Evolutionary conservation across 1,140 invertebrate genomes (phyloP).

Genomic region (Philaenus spumarius): DNA sequence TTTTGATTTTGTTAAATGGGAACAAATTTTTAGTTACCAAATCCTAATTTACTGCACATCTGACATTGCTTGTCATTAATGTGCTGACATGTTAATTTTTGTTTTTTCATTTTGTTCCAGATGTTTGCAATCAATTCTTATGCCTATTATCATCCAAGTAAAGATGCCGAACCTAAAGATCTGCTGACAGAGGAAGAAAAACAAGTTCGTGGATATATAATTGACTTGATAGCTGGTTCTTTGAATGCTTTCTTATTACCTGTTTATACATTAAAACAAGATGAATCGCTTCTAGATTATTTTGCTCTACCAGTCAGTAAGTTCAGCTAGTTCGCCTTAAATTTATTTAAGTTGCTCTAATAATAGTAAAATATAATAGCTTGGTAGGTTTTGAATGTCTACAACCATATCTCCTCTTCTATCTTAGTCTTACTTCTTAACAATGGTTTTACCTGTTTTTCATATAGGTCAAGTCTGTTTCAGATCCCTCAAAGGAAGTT

Average conservation of each 20-base stretch:
- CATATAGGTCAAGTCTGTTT: too few relatives aligned
- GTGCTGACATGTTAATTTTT: neutral
- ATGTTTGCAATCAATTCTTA: constrained; percentile 71
- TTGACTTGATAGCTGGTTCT: constrained; percentile 57
- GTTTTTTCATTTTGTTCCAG: constrained; percentile 43
- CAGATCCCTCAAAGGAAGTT: too few relatives aligned
- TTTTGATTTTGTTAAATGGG: too few relatives aligned
- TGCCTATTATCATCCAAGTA: constrained; percentile 54
- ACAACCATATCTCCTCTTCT: neutral
- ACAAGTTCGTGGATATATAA: constrained; percentile 48
- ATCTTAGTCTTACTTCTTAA: too few relatives aligned
- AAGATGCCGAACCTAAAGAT: constrained; percentile 36
- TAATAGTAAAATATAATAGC: too few relatives aligned
- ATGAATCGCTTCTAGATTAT: constrained; percentile 53
- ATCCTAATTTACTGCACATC: too few relatives aligned
- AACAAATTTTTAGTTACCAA: too few relatives aligned
- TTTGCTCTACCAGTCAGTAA: constrained; percentile 62
- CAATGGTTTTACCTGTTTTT: too few relatives aligned
- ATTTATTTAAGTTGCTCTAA: too few relatives aligned
- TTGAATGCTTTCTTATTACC: constrained; percentile 64
- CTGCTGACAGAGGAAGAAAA: constrained; percentile 49
- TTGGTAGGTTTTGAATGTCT: too few relatives aligned
- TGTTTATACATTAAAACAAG: constrained; percentile 55
- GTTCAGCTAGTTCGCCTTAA: constrained; percentile 27
- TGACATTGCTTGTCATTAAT: too few relatives aligned